Conservation (phyloP, 2,888 invertebrate species). For the Plagiodera versicolora region DNA sequence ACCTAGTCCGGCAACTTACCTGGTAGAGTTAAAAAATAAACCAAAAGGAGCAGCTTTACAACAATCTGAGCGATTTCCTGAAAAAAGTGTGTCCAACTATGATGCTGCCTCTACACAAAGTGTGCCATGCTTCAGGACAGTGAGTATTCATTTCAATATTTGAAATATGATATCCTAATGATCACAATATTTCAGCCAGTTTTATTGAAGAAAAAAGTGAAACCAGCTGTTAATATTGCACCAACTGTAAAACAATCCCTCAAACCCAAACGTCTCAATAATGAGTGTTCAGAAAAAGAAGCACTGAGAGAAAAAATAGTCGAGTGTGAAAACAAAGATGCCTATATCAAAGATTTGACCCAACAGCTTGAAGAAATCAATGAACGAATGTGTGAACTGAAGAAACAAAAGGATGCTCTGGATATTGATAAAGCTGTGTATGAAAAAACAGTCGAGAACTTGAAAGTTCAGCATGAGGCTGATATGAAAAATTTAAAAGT, state of each 20-base stretch:
- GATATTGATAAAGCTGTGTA: slow-evolving; percentile 51
- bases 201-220: slow-evolving; percentile 40
- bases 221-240: slow-evolving; percentile 16
- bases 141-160: slow-evolving; percentile 18
- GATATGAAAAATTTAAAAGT: slow-evolving; percentile 52
- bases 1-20: slow-evolving; percentile 59
- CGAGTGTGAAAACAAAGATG: slow-evolving; percentile 60
- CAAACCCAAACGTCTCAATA: slow-evolving; percentile 22
- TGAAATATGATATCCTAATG: neutral
- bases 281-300: slow-evolving; percentile 40
- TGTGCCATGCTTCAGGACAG: slow-evolving; percentile 29
- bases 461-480: slow-evolving; percentile 53
- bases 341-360: slow-evolving; percentile 56
- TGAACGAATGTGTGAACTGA: slow-evolving; percentile 53
- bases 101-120: slow-evolving; percentile 27
- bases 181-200: slow-evolving; percentile 42
- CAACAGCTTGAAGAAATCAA: slow-evolving; percentile 59
- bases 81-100: slow-evolving; percentile 40
- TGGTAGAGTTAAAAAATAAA: slow-evolving; percentile 54
- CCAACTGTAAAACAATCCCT: neutral
- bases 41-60: slow-evolving; percentile 47
- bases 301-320: slow-evolving; percentile 58
- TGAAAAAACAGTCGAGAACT: slow-evolving; percentile 52
- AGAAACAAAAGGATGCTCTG: slow-evolving; percentile 52
- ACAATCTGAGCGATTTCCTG: slow-evolving; percentile 42